These are phyloP conservation scores for Ficedula albicollis DNA, from an alignment of 2,797 vertebrate genomes.

Conservation along the genomic window DNA sequence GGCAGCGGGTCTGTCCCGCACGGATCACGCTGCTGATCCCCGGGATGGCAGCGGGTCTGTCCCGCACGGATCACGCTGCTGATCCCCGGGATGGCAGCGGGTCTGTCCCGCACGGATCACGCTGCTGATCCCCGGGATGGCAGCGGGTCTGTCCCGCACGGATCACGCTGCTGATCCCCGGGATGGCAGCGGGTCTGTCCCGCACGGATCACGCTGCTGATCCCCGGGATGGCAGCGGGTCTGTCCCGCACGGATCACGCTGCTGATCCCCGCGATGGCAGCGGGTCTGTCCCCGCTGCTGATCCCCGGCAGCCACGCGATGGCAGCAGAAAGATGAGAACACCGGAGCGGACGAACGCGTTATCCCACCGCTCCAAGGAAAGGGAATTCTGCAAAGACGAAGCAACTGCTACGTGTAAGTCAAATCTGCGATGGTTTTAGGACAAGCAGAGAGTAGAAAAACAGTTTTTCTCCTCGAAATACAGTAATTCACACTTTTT, in stretches of 20 bases:
- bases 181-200: background rate
- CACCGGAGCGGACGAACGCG: background rate
- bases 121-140: no score
- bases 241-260: no score
- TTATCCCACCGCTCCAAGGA: background rate
- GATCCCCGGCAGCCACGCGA: constrained; percentile 13
- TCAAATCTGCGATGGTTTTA: background rate
- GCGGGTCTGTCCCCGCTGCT: background rate
- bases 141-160: background rate
- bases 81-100: constrained; percentile 14
- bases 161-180: background rate
- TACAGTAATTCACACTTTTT: background rate
- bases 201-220: accelerated
- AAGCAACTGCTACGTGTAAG: background rate
- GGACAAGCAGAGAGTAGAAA: background rate
- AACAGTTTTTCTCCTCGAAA: background rate
- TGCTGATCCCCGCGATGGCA: background rate
- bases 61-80: no score
- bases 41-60: no score
- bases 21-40: no score
- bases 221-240: no score
- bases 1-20: no score
- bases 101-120: no score
- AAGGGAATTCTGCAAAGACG: background rate
- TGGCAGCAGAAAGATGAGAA: constrained; percentile 47